Percentiles rank a stretch among this genome's conserved stretches.
Conservation (phyloP, 2,113 vertebrate genomes). For the Erpornis zantholeuca region DNA sequence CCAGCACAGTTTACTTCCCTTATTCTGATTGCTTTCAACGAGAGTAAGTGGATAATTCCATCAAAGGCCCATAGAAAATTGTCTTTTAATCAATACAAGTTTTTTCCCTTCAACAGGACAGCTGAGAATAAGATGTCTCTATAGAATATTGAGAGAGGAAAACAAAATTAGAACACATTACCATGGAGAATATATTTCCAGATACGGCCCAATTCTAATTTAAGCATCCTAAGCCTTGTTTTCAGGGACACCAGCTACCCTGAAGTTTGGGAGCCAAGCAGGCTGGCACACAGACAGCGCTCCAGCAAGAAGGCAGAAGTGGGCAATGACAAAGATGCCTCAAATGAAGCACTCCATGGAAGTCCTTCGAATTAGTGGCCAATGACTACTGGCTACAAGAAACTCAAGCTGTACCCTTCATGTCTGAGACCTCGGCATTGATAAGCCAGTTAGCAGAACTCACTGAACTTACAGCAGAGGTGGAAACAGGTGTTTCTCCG, state of each 20-base stretch:
- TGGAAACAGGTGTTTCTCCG: neutral
- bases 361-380: neutral
- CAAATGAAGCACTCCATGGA: neutral
- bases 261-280: neutral
- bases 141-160: neutral
- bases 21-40: slow-evolving; percentile 36
- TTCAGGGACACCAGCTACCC: neutral
- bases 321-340: neutral
- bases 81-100: slow-evolving; percentile 1
- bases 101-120: neutral
- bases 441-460: neutral
- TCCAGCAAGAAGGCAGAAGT: neutral
- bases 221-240: neutral
- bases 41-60: neutral
- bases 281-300: neutral
- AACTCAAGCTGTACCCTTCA: neutral
- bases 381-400: neutral
- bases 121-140: neutral
- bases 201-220: neutral
- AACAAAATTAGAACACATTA: neutral
- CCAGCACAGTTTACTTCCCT: slow-evolving; percentile 3
- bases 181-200: neutral
- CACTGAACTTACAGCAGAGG: neutral
- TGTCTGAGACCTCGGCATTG: neutral
- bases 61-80: slow-evolving; percentile 9